Evolutionary conservation across 2,797 vertebrate genomes (phyloP).

Genomic region (Thripadectes ignobilis): DNA sequence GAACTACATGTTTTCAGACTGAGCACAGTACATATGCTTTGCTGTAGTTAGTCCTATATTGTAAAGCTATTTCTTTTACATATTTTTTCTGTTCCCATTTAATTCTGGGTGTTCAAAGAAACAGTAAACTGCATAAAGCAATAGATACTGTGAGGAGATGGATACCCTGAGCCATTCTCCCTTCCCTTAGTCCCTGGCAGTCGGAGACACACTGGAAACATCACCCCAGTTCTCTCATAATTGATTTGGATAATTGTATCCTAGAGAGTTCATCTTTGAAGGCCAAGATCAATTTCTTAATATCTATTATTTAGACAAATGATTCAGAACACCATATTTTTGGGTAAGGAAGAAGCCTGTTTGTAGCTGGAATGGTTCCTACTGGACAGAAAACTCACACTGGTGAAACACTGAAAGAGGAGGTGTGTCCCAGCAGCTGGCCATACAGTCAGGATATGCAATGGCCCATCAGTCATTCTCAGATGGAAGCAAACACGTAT

Average conservation of each 20-base stretch:
- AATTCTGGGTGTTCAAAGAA: conserved; percentile 6
- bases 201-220: neutral
- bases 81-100: conserved; percentile 13
- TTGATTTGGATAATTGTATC: neutral
- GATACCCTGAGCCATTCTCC: neutral
- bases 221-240: neutral
- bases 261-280: neutral
- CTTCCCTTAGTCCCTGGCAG: neutral
- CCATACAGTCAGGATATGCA: neutral
- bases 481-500: neutral
- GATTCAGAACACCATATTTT: neutral
- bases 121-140: neutral
- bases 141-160: neutral
- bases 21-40: neutral
- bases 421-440: neutral
- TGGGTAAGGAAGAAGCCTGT: neutral
- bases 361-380: conserved; percentile 26
- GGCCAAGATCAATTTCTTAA: neutral
- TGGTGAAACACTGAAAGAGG: neutral
- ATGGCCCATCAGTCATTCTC: neutral
- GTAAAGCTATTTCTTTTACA: neutral
- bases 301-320: conserved; percentile 13
- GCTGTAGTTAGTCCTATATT: neutral
- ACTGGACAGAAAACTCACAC: neutral
- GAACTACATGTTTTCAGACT: neutral